phyloP scores from a whole-genome alignment of 1,140 invertebrate species.

The Ips nitidus region DNA sequence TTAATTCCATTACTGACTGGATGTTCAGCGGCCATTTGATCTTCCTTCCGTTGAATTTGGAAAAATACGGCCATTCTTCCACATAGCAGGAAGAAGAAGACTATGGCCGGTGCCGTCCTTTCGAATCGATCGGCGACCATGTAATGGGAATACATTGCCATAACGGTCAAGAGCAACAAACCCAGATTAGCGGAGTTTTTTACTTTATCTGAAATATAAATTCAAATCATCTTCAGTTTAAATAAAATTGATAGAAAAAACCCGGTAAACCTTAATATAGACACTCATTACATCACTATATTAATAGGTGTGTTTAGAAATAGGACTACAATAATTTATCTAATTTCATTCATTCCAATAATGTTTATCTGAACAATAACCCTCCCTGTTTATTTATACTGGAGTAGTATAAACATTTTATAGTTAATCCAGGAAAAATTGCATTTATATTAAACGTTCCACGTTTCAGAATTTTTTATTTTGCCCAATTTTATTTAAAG shows the following conservation, averaged over 20 bases:
- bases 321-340: no score
- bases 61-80: conserved; percentile 82
- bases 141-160: conserved; percentile 90
- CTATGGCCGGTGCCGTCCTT: conserved; percentile 86
- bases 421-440: no score
- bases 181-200: conserved; percentile 87
- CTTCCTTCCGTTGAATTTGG: conserved; percentile 61
- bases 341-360: no score
- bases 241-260: not conserved
- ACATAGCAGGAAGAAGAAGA: conserved; percentile 94
- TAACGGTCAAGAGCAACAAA: conserved; percentile 78
- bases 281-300: no score
- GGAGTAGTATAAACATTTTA: no score
- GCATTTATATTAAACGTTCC: no score
- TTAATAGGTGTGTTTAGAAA: no score
- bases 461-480: no score
- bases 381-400: no score
- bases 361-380: no score
- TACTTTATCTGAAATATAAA: conserved; percentile 71
- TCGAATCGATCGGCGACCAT: conserved; percentile 93
- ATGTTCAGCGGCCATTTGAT: conserved; percentile 56
- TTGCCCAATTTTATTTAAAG: conserved; percentile 23
- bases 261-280: no score
- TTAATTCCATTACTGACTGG: conserved; percentile 63
- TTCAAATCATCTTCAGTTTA: not conserved